Conservation (phyloP, 2,888 invertebrate species). For the Lithophane semibrunnea region DNA sequence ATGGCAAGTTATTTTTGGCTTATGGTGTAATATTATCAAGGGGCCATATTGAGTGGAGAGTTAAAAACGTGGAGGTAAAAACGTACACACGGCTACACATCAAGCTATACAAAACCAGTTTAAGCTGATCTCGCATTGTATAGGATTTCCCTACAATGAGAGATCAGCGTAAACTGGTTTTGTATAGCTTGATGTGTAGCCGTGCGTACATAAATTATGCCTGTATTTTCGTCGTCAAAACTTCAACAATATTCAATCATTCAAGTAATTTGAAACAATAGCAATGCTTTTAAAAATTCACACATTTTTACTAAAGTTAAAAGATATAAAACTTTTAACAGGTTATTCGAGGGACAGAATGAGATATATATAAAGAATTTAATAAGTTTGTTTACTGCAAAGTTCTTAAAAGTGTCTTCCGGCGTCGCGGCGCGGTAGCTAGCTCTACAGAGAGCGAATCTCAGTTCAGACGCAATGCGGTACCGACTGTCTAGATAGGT, state of each 20-base stretch:
- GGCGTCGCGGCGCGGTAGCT: not conserved
- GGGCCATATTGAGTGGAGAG: not conserved
- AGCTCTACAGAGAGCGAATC: constrained; percentile 33
- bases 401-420: constrained; percentile 36
- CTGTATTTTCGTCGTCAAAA: too few species aligned
- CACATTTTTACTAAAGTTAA: constrained; percentile 1
- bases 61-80: not conserved
- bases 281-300: constrained; percentile 2
- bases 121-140: too few species aligned
- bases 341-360: constrained; percentile 1
- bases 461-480: constrained; percentile 55
- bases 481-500: constrained; percentile 17
- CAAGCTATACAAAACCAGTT: too few species aligned
- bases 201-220: too few species aligned
- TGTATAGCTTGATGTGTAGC: too few species aligned
- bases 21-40: not conserved
- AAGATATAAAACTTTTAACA: constrained; percentile 20
- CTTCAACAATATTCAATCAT: too few species aligned
- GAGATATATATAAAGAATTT: constrained; percentile 14
- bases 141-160: too few species aligned
- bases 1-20: constrained; percentile 5
- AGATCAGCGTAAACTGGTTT: too few species aligned
- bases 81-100: too few species aligned
- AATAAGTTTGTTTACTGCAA: constrained; percentile 49
- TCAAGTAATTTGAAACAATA: not conserved